Evolutionary conservation across 2,888 invertebrate species (phyloP).

Genomic region (Selenia dentaria): DNA sequence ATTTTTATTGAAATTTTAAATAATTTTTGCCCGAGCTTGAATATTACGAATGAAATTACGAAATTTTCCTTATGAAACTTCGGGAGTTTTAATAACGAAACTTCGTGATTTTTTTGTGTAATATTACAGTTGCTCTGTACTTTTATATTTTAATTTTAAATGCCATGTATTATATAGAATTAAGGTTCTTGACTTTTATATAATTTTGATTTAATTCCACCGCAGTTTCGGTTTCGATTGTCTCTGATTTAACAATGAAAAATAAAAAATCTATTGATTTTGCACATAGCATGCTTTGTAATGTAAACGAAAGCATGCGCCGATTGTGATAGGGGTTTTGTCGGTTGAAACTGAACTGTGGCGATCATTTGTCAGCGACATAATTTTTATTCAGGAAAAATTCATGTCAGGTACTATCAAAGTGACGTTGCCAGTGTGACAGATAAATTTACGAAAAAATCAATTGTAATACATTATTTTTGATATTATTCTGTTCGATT

Average conservation of each 20-base stretch:
- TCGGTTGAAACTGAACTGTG: constrained; percentile 3
- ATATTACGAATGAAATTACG: constrained; percentile 4
- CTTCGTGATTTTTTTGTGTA: constrained; percentile 12
- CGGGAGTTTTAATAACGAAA: constrained; percentile 8
- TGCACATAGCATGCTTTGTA: constrained; percentile 17
- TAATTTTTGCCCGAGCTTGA: constrained; percentile 8
- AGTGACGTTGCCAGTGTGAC: constrained; percentile 3
- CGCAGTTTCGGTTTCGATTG: constrained; percentile 14
- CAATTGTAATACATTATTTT: no score
- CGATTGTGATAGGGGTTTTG: not conserved
- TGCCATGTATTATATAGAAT: constrained; percentile 64
- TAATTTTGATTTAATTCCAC: constrained; percentile 21
- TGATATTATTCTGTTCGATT: no score
- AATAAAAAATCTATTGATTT: constrained; percentile 27
- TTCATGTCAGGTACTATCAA: constrained; percentile 1
- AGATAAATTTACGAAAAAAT: not conserved
- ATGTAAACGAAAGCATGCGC: not conserved
- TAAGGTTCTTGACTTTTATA: constrained; percentile 55
- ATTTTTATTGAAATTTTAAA: constrained; percentile 12
- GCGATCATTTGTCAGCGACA: constrained; percentile 1
- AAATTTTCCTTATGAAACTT: constrained; percentile 4
- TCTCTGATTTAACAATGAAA: not conserved
- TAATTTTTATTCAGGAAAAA: constrained; percentile 3
- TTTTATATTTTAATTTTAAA: constrained; percentile 38
- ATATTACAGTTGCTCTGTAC: constrained; percentile 24